Evolutionary conservation across 2,797 vertebrate species (phyloP).

Genomic region (Octomys mimax): DNA sequence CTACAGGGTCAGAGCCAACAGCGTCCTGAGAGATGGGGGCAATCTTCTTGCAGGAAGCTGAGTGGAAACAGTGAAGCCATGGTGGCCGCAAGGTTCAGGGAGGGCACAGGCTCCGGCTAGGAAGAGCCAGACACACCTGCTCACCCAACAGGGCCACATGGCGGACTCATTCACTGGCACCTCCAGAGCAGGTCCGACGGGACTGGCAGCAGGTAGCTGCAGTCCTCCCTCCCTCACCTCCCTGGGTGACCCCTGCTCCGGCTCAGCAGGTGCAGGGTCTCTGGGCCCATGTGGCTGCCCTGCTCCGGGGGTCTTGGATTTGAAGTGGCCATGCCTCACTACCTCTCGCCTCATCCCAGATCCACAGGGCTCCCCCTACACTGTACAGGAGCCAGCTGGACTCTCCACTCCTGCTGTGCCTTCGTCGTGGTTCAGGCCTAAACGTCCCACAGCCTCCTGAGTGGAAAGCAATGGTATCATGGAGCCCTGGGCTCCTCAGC

Average conservation of each 20-base stretch:
- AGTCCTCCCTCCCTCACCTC: no score
- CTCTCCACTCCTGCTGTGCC: neutral
- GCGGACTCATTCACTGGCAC: neutral
- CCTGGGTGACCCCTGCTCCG: rapidly evolving
- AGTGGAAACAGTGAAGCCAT: neutral
- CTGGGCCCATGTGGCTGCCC: neutral
- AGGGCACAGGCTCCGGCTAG: neutral
- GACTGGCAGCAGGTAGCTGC: neutral
- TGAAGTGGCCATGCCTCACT: no score
- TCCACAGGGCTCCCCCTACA: no score
- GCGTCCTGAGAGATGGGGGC: neutral
- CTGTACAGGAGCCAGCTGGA: neutral
- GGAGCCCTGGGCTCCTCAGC: no score
- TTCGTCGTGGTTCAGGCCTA: neutral
- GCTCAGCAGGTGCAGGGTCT: neutral
- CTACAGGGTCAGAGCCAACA: no score
- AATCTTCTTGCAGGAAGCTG: neutral
- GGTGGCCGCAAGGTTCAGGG: neutral
- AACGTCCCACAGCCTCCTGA: neutral
- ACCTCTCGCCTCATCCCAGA: no score
- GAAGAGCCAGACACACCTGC: neutral
- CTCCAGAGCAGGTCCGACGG: neutral
- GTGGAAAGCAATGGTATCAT: neutral
- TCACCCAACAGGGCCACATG: neutral
- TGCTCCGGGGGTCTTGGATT: neutral